These are phyloP conservation scores for Pelusios castaneus DNA, from an alignment of 2,113 vertebrate species.

Conservation along the genomic window DNA sequence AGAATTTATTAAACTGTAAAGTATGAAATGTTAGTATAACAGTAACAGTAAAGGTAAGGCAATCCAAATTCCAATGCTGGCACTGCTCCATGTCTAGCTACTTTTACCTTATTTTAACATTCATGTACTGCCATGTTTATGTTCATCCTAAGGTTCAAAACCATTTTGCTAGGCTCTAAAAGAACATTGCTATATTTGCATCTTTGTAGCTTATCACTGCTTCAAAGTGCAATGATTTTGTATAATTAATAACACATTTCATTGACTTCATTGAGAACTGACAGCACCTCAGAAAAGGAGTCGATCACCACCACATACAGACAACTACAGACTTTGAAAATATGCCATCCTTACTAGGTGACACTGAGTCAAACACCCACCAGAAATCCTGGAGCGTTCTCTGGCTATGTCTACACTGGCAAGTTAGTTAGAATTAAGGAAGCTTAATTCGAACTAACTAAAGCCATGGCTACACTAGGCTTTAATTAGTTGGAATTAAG, in stretches of 20 bases:
- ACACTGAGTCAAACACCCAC: background rate
- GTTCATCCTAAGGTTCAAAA: background rate
- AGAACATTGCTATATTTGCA: background rate
- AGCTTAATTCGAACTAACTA: too few species aligned
- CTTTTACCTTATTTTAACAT: background rate
- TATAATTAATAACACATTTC: background rate
- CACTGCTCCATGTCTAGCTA: background rate
- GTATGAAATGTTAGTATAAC: fast-evolving
- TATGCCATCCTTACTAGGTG: fast-evolving
- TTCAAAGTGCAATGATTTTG: background rate
- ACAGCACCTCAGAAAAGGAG: background rate
- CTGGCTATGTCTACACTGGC: too few species aligned
- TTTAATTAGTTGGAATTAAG: too few species aligned
- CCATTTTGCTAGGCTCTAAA: background rate
- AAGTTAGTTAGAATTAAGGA: too few species aligned
- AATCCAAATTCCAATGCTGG: fast-evolving
- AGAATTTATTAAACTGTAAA: background rate
- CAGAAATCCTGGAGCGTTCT: background rate
- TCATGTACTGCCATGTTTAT: background rate
- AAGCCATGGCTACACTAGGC: too few species aligned
- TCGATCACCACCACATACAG: too few species aligned
- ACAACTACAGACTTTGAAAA: fast-evolving
- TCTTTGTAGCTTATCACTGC: background rate
- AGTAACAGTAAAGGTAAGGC: background rate
- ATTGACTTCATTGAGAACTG: background rate